These are phyloP conservation scores for Pipa parva DNA, from an alignment of 2,113 vertebrate species.

Conservation along the genomic window DNA sequence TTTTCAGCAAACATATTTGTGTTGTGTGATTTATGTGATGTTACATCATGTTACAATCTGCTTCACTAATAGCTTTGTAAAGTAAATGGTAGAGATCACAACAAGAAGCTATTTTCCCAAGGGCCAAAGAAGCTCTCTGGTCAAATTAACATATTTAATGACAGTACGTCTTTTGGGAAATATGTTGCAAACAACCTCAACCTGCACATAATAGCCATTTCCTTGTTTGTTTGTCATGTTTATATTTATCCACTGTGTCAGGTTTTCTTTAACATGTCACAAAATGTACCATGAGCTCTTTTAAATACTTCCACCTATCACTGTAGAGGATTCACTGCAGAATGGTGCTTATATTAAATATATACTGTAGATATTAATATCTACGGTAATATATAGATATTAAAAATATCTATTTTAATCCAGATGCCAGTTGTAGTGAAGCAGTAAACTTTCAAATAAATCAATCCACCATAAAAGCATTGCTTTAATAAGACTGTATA, in stretches of 20 bases:
- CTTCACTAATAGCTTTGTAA: slow-evolving; percentile 37
- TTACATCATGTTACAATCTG: slow-evolving; percentile 29
- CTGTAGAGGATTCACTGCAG: neutral
- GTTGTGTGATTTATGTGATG: neutral
- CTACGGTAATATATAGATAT: too few relatives aligned
- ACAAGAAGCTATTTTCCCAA: slow-evolving; percentile 36
- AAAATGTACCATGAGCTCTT: slow-evolving; percentile 3
- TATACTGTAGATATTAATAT: too few relatives aligned
- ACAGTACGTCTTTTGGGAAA: slow-evolving; percentile 20
- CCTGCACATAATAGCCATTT: neutral
- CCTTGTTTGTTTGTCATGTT: slow-evolving; percentile 9
- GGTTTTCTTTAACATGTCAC: slow-evolving; percentile 1
- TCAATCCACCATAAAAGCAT: too few relatives aligned
- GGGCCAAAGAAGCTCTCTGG: slow-evolving; percentile 37
- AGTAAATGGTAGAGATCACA: slow-evolving; percentile 25
- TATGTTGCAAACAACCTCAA: neutral
- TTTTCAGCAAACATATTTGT: neutral
- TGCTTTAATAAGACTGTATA: too few relatives aligned
- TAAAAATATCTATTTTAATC: too few relatives aligned
- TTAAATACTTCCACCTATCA: slow-evolving; percentile 3
- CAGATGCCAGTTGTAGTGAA: too few relatives aligned
- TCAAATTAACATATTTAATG: slow-evolving; percentile 45
- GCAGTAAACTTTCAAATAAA: too few relatives aligned
- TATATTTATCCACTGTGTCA: slow-evolving; percentile 9
- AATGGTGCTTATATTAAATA: too few relatives aligned